Percentiles rank a stretch among this genome's conserved stretches.
phyloP scores from a whole-genome alignment of 2,113 vertebrate genomes.

The Amblyornis subalaris region DNA sequence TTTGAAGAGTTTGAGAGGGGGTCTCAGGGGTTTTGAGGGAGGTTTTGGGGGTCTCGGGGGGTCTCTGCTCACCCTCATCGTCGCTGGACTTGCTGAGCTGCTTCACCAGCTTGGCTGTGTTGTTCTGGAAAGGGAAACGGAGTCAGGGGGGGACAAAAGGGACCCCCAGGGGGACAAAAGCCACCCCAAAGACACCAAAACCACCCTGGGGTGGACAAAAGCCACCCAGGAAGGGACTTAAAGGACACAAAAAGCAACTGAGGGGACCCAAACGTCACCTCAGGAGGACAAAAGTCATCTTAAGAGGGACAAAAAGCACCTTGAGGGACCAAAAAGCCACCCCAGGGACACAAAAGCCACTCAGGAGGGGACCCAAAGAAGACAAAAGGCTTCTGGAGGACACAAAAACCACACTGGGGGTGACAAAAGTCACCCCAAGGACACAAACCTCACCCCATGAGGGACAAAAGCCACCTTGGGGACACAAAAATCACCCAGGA shows the following conservation, averaged over 20 bases:
- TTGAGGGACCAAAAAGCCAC: too few species aligned
- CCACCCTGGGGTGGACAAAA: background rate
- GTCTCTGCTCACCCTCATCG: slow-evolving; percentile 78
- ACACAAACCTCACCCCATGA: too few species aligned
- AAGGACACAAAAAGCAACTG: background rate
- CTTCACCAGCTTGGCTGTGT: slow-evolving; percentile 94
- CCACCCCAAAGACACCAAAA: background rate
- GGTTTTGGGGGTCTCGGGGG: background rate
- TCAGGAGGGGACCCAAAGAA: too few species aligned
- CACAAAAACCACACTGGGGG: background rate
- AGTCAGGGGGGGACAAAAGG: background rate
- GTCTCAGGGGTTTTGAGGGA: too few species aligned
- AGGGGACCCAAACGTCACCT: too few species aligned
- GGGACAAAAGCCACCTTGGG: too few species aligned
- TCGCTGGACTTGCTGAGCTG: slow-evolving; percentile 91
- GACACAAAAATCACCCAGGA: background rate
- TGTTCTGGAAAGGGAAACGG: slow-evolving; percentile 75
- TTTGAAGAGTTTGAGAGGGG: too few species aligned
- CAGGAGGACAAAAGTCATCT: too few species aligned
- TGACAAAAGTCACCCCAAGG: too few species aligned
- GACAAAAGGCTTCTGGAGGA: too few species aligned
- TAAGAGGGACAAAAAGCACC: too few species aligned
- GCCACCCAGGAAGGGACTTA: too few species aligned
- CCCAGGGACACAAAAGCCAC: background rate
- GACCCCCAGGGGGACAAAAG: background rate